phyloP scores from a whole-genome alignment of 23 tunicate species.

The Oikopleura vanhoeffeni region DNA sequence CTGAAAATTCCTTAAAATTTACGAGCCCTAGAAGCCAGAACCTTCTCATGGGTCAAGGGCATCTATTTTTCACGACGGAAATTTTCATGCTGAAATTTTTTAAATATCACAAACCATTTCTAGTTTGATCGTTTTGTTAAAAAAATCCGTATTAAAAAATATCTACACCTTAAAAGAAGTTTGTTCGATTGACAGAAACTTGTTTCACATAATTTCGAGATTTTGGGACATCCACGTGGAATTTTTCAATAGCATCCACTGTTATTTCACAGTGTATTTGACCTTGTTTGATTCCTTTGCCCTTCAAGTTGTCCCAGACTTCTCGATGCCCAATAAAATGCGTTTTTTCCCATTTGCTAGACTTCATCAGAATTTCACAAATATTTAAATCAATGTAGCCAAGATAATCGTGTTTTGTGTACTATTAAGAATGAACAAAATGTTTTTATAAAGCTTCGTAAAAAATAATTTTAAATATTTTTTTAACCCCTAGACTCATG shows the following conservation, averaged over 20 bases:
- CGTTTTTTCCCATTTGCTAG: background rate
- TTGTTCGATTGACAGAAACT: background rate
- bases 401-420: background rate
- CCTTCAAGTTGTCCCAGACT: background rate
- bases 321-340: background rate
- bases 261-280: background rate
- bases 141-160: no score
- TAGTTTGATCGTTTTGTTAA: no score
- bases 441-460: no score
- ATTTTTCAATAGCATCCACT: no score
- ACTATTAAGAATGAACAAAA: background rate
- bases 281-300: background rate
- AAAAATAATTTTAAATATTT: no score
- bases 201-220: background rate
- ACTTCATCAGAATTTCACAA: background rate
- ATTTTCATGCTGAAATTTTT: no score
- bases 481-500: no score
- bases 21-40: no score
- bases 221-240: background rate
- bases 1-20: no score
- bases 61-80: no score
- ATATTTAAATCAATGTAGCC: background rate
- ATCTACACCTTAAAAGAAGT: background rate
- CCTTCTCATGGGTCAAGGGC: no score
- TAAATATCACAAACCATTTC: no score